Base-by-base conservation (phyloP, 2,888 invertebrate genomes). In the Eustalomyia histrio region DNA sequence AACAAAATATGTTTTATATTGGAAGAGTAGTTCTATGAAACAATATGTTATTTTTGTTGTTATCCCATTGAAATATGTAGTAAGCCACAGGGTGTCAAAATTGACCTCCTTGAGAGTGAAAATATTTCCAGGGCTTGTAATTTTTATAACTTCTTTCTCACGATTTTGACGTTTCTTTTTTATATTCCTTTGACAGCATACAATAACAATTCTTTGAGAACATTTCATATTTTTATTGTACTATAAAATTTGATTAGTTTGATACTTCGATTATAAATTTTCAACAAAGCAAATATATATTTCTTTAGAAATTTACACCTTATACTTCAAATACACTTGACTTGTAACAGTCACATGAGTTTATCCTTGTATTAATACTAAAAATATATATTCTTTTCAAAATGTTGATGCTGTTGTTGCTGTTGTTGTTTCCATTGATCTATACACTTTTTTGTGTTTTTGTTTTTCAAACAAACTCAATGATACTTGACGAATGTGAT, bases 301-400 rank as follows among this genome's bases (percentile, higher is more conserved):
- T 29, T 39, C 39, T 14, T 39, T 39, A 3, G 39, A 39, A 10
- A 39, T 39, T 39, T 39, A 39, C 39, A 39, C 39, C 12, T 35
- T 35, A 35, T 35, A 12, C 10, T 10, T 47, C 14, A 53, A 76
- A 64, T 58, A 39, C 43, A 58, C 76, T 76, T 79, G 78, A 68
- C 78, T 78, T 78, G 72, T 67, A 78, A 67, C 78, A 78, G 55
- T 61, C 78, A 63, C 67, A 73, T 73, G 67, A 73, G 72, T 57
- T 73, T 63, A 75, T 69, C 78, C 57, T 57, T 61, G 63, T 17
- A 50, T 14, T 73, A 50, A 78, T 58, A 58, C 9, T 14, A 17
- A 17, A 21, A 35, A 58, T 50, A 69, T 50, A 14, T 50, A 72
- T 55, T 60, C 21, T 60, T 72, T 21, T 60, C 55, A 52, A 6